These are phyloP conservation scores for Myripristis murdjan DNA, from an alignment of 2,797 vertebrate species.

Conservation along the genomic window DNA sequence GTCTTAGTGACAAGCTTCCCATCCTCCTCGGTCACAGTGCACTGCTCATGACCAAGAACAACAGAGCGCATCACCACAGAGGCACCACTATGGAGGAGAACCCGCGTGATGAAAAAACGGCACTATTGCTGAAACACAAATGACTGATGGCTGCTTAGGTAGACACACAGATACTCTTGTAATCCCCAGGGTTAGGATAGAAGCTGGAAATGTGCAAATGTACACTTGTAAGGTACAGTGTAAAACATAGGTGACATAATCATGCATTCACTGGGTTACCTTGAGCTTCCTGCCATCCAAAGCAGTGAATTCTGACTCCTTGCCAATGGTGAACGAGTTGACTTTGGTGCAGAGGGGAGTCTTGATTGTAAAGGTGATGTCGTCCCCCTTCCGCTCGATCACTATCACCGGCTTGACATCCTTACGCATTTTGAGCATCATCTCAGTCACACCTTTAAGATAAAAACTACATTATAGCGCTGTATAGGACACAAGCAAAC, in stretches of 20 bases:
- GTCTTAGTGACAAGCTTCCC: constrained; percentile 87
- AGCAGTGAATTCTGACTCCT: constrained; percentile 85
- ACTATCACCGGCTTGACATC: constrained; percentile 85
- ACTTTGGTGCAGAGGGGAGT: constrained; percentile 81
- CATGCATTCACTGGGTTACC: constrained; percentile 33
- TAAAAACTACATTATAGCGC: too few species aligned
- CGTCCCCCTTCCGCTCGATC: constrained; percentile 87
- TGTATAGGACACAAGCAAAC: too few species aligned
- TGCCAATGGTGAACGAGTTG: constrained; percentile 85
- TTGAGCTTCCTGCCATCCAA: constrained; percentile 75
- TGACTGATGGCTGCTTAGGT: too few species aligned
- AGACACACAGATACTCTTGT: too few species aligned
- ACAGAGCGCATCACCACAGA: background rate
- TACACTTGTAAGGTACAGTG: too few species aligned
- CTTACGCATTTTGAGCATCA: constrained; percentile 85
- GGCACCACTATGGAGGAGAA: too few species aligned
- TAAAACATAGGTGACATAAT: too few species aligned
- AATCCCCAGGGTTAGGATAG: too few species aligned
- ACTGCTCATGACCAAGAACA: constrained; percentile 71
- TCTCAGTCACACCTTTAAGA: constrained; percentile 82
- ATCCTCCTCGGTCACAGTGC: constrained; percentile 82
- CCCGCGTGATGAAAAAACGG: too few species aligned
- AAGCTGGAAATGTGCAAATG: too few species aligned
- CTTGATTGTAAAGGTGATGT: constrained; percentile 87
- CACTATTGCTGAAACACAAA: background rate